Evolutionary conservation across 2,113 vertebrate species (phyloP), one percentile per base, ranked within the genome.

Genomic region (Ptychochromis oligacanthus): DNA sequence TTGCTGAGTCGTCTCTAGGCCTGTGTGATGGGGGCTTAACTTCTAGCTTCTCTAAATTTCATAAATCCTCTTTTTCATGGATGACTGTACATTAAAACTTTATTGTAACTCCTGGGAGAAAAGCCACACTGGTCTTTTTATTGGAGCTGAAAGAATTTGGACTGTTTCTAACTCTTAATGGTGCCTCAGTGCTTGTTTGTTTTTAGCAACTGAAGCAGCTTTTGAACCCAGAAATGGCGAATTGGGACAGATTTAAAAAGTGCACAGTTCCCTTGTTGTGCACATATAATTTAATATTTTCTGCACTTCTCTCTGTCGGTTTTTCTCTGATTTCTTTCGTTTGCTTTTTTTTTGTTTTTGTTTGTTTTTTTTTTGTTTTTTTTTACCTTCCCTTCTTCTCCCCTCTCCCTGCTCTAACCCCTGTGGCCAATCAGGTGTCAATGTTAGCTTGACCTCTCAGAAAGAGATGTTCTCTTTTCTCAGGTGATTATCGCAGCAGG

Each of bases 401-500:
- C 36, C 81, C 13, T 28, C 58, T 26, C 11, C 49, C 52, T 70
- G 26, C 57, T 72, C 14, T 62, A n/a, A 85, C 58, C 79, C 77
- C 57, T 22, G 31, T 78, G 60, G 34, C 28, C 15, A 9, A 22
- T 81, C 46, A 64, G 78, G 62, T 80, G 62, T 54, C 20, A 49
- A 22, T 56, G 74, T 86, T 85, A 83, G 77, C 17, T n/a, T 56
- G 59, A 55, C 75, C 76, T 77, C 75, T 83, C 62, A 85, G 87
- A 82, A 88, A 86, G 84, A 90, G 82, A 89, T 90, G 86, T 91
- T 92, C 79, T 79, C 34, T 90, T 58, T 80, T 90, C 86, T 84
- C 88, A 87, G 89, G 86, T 92, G 88, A 89, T 93, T 84, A 91
- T 74, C 31, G 7, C 58, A 80, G 62, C 62, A 34, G 55, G 26